phyloP scores from a whole-genome alignment of 37 sponge, comb jelly and placozoan genomes.

The Haliclona indistincta region DNA sequence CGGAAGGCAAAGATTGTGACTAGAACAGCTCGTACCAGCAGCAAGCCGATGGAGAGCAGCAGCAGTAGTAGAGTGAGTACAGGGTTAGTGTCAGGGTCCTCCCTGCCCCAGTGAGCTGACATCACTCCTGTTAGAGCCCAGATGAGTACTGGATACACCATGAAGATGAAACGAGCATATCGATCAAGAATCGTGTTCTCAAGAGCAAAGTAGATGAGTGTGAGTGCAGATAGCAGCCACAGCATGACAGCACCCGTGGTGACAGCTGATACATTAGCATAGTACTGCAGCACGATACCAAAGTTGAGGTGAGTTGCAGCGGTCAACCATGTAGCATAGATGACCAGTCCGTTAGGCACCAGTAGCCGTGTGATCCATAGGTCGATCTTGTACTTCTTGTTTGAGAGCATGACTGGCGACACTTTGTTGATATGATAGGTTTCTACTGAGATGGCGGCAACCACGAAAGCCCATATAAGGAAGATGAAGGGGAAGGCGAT shows the following conservation, averaged over 20 bases:
- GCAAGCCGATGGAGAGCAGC: not conserved
- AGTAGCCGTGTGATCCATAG: conserved; percentile 17
- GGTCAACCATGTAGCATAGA: conserved; percentile 23
- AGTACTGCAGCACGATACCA: conserved; percentile 13
- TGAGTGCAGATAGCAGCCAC: not conserved
- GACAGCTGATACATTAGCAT: conserved; percentile 4
- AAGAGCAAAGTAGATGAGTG: conserved; percentile 23
- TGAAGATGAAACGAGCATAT: conserved; percentile 11
- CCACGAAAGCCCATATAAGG: not conserved
- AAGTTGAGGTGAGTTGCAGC: conserved; percentile 26
- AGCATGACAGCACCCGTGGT: conserved; percentile 19
- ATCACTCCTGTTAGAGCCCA: conserved; percentile 34
- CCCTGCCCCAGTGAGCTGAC: conserved; percentile 4
- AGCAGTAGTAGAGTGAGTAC: conserved; percentile 13
- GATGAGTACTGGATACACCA: conserved; percentile 42
- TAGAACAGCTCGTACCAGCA: conserved; percentile 12
- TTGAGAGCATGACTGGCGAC: not conserved
- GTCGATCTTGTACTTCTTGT: not conserved
- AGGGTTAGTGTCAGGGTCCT: not conserved
- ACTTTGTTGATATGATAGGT: not conserved
- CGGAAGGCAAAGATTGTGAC: conserved; percentile 12
- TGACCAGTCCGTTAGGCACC: conserved; percentile 26
- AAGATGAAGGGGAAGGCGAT: conserved; percentile 41
- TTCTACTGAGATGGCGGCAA: conserved; percentile 2
- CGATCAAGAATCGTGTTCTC: conserved; percentile 49